Base-by-base conservation (phyloP, 2,888 invertebrate species). In the Trachelus stipa region DNA sequence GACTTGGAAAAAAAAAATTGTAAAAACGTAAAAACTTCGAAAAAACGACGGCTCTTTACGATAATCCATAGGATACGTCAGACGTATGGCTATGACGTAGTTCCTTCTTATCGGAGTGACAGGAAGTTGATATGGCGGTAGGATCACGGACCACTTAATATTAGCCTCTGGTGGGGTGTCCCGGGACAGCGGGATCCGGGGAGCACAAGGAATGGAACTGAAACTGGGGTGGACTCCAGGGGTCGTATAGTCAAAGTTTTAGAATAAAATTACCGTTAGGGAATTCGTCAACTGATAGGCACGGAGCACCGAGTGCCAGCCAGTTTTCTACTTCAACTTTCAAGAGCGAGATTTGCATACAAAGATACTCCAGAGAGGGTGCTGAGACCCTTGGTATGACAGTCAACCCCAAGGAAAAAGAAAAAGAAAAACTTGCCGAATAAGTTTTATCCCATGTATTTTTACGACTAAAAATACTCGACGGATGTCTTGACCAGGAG, bases 211-310 rank as follows among this genome's bases (percentile, higher is more conserved):
- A 40, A 2, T 56, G 56, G 23, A 9, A 56, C 56, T 23, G 56
- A 56, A 56, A 56, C 56, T 56, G 56, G 56, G 56, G 56, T 56
- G 9, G 56, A 56, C 56, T 56, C 23, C 23, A 56, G 56, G 56
- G 56, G 56, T 56, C 56, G 56, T 71, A 23, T 79, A 80, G 80
- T 80, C 82, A 78, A 84, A 83, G 80, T 83, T 83, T 82, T 56
- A 73, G 87, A 87, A 88, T 87, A 86, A 87, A 87, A 86, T 88
- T 87, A 87, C 85, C 83, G 87, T 87, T 85, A 81, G 84, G 81
- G 83, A 87, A 87, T 87, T 85, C 86, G 87, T 87, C 87, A 85
- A 86, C 79, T 84, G 86, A 88, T 86, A 85, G 85, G 79, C 73
- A 74, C 74, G 76, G 73, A 34, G n/a, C 68, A 73, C 71, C 78